phyloP scores from a whole-genome alignment of 1,140 invertebrate species.

The Cylas formicarius region DNA sequence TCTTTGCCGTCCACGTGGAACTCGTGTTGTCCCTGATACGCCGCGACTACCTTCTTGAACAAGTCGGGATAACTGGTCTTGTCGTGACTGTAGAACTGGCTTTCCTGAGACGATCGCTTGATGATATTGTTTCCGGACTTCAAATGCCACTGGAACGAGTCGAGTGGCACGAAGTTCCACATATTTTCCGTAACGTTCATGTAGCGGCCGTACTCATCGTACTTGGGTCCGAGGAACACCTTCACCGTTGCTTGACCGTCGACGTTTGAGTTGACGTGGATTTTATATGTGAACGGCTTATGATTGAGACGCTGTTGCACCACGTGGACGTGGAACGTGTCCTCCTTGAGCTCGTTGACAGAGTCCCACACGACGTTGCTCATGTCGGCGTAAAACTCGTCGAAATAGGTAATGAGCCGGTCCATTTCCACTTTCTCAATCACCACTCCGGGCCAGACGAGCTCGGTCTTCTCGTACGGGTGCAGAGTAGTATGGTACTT shows the following conservation, averaged over 20 bases:
- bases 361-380: conserved; percentile 51
- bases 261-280: conserved; percentile 51
- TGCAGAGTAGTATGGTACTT: conserved; percentile 38
- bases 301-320: conserved; percentile 48
- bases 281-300: conserved; percentile 55
- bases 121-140: conserved; percentile 58
- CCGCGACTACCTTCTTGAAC: conserved; percentile 49
- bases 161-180: conserved; percentile 58
- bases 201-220: conserved; percentile 47
- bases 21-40: conserved; percentile 42
- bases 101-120: conserved; percentile 56
- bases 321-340: conserved; percentile 34
- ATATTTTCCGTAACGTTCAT: conserved; percentile 49
- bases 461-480: conserved; percentile 52
- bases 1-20: conserved; percentile 46
- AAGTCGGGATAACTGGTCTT: conserved; percentile 52
- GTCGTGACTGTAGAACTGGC: conserved; percentile 56
- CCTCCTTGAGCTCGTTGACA: conserved; percentile 12
- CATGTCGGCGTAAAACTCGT: conserved; percentile 58
- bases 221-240: conserved; percentile 62
- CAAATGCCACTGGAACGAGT: conserved; percentile 59
- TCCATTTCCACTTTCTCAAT: conserved; percentile 55
- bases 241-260: conserved; percentile 48
- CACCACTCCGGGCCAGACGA: conserved; percentile 52
- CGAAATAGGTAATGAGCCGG: conserved; percentile 57